A percentile compares a stretch with the other conserved stretches of the same genome.
Conservation (phyloP, 2,797 vertebrate genomes). For the Pagetopsis macropterus region DNA sequence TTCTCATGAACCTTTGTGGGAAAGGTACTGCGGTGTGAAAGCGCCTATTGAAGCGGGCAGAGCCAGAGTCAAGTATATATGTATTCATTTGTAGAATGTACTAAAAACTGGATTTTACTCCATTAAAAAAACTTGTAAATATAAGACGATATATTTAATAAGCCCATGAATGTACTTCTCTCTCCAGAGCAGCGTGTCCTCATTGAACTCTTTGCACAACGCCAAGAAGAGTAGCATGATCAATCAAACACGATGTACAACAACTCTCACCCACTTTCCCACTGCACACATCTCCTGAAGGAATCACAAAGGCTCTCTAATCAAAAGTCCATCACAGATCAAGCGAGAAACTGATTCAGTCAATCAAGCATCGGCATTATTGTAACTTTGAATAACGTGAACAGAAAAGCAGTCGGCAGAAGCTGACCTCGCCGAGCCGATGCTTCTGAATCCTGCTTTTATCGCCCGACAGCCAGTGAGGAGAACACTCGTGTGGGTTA, state of each 20-base stretch:
- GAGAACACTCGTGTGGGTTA: conserved; percentile 45
- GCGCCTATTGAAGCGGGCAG: too few relatives aligned
- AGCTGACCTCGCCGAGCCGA: conserved; percentile 30
- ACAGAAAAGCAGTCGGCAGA: conserved; percentile 19
- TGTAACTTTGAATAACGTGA: conserved; percentile 30
- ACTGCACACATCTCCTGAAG: conserved; percentile 20
- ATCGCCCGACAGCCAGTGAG: conserved; percentile 75
- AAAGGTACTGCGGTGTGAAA: too few relatives aligned
- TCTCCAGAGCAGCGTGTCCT: conserved; percentile 27
- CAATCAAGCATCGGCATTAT: conserved; percentile 23
- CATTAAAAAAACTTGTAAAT: too few relatives aligned
- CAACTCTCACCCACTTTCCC: background rate
- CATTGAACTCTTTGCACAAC: conserved; percentile 13
- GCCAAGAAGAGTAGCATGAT: background rate
- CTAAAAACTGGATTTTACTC: too few relatives aligned
- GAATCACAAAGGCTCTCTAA: conserved; percentile 22
- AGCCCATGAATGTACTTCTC: background rate
- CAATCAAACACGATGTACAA: background rate
- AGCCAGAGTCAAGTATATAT: too few relatives aligned
- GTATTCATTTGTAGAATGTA: too few relatives aligned
- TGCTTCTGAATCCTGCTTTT: conserved; percentile 34
- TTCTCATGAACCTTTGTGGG: too few relatives aligned
- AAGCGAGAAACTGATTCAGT: conserved; percentile 9
- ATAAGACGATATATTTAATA: background rate
- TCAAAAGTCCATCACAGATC: conserved; percentile 37